These are phyloP conservation scores for Elachura formosa DNA, from an alignment of 2,113 vertebrate genomes.

Conservation along the genomic window DNA sequence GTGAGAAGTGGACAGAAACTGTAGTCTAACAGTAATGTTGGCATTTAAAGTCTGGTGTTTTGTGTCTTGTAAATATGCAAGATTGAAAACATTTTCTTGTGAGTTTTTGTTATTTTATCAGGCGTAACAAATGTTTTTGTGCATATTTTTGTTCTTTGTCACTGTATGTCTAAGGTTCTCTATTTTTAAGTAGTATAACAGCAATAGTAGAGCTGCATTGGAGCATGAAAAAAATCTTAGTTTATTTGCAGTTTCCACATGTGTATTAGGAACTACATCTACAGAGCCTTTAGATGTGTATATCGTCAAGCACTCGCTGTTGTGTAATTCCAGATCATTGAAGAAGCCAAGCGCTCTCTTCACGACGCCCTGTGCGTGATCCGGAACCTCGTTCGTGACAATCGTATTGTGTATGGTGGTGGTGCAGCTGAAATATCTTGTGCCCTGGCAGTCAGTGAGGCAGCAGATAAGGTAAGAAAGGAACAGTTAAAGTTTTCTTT, in stretches of 20 bases:
- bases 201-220: neutral
- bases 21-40: neutral
- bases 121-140: neutral
- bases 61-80: neutral
- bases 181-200: neutral
- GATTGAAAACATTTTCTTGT: neutral
- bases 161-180: neutral
- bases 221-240: neutral
- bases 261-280: neutral
- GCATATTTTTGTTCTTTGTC: neutral
- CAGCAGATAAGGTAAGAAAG: slow-evolving; percentile 88
- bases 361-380: slow-evolving; percentile 96
- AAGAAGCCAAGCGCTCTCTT: slow-evolving; percentile 95
- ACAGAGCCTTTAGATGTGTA: neutral
- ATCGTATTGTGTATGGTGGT: slow-evolving; percentile 92
- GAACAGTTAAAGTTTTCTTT: neutral
- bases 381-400: slow-evolving; percentile 91
- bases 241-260: neutral
- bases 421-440: slow-evolving; percentile 94
- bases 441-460: slow-evolving; percentile 88
- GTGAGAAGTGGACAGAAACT: neutral
- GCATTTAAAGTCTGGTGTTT: neutral
- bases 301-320: accelerated
- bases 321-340: slow-evolving; percentile 81
- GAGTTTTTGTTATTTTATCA: neutral